phyloP scores from a whole-genome alignment of 2,797 vertebrate genomes.

The Hozukius guyotensis region DNA sequence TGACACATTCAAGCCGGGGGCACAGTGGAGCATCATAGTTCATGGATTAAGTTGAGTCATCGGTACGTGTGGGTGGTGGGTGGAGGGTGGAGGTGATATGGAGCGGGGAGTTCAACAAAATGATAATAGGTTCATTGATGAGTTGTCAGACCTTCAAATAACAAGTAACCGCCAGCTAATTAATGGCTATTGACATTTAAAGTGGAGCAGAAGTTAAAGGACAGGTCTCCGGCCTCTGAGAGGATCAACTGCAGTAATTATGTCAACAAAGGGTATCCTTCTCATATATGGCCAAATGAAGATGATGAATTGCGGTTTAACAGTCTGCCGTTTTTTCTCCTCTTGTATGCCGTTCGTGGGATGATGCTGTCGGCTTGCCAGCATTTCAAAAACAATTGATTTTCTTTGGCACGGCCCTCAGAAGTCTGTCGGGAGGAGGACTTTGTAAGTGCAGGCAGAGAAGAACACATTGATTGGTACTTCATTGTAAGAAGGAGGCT shows the following conservation, averaged over 20 bases:
- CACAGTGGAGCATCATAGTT: slow-evolving; percentile 3
- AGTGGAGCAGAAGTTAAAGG: slow-evolving; percentile 36
- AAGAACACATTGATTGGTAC: slow-evolving; percentile 68
- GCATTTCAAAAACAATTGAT: slow-evolving; percentile 76
- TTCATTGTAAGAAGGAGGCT: slow-evolving; percentile 65
- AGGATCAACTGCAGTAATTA: slow-evolving; percentile 37
- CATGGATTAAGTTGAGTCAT: slow-evolving; percentile 41
- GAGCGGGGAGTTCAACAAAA: slow-evolving; percentile 33
- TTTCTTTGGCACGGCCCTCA: slow-evolving; percentile 64
- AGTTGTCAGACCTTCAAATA: slow-evolving; percentile 52
- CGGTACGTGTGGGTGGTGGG: slow-evolving; percentile 8
- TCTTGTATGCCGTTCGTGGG: slow-evolving; percentile 39
- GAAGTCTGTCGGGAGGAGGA: slow-evolving; percentile 60
- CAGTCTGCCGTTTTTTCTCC: slow-evolving; percentile 42
- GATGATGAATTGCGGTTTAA: slow-evolving; percentile 58
- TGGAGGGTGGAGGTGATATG: background rate
- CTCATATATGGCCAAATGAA: slow-evolving; percentile 40
- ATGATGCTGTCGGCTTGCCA: slow-evolving; percentile 58
- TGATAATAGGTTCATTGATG: slow-evolving; percentile 48
- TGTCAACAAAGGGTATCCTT: slow-evolving; percentile 34
- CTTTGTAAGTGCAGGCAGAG: slow-evolving; percentile 54
- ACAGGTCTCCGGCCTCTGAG: slow-evolving; percentile 17
- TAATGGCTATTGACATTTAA: slow-evolving; percentile 57
- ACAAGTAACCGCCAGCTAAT: slow-evolving; percentile 49
- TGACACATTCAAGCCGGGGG: slow-evolving; percentile 24